These are phyloP conservation scores for Drepana falcataria DNA, from an alignment of 2,888 invertebrate species.

Conservation along the genomic window DNA sequence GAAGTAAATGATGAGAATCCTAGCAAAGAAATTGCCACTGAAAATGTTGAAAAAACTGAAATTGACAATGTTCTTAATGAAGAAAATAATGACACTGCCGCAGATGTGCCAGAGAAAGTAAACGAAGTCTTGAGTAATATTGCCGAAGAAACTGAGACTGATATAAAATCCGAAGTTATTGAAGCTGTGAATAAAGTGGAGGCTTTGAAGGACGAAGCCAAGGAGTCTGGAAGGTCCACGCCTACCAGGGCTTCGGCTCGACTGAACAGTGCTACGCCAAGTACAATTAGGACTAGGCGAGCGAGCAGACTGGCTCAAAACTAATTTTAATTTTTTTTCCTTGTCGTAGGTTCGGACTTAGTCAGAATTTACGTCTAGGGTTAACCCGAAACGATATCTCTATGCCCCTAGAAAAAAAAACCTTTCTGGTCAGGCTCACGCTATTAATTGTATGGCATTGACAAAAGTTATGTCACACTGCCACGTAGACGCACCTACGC, in stretches of 20 bases:
- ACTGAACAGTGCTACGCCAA: constrained; percentile 37
- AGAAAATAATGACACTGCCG: background rate
- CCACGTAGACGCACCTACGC: too few species aligned
- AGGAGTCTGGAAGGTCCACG: constrained; percentile 30
- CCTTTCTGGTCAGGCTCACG: too few species aligned
- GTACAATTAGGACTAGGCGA: constrained; percentile 47
- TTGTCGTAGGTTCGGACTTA: constrained; percentile 4
- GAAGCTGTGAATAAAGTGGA: constrained; percentile 13
- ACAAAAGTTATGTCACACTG: too few species aligned
- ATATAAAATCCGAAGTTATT: background rate
- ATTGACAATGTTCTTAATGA: constrained; percentile 2
- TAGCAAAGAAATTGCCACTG: constrained; percentile 1
- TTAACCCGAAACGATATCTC: too few species aligned
- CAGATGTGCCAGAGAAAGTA: background rate
- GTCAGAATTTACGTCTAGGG: background rate
- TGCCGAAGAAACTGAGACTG: constrained; percentile 1
- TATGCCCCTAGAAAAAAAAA: too few species aligned
- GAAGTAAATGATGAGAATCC: too few species aligned
- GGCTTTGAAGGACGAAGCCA: constrained; percentile 20
- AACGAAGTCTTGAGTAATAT: background rate
- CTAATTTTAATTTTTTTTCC: constrained; percentile 7
- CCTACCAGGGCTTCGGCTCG: constrained; percentile 41
- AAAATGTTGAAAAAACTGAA: constrained; percentile 1
- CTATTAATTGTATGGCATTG: too few species aligned
- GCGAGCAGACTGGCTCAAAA: constrained; percentile 44